Conservation (phyloP, 2,888 invertebrate genomes). For the Noctua janthe region DNA sequence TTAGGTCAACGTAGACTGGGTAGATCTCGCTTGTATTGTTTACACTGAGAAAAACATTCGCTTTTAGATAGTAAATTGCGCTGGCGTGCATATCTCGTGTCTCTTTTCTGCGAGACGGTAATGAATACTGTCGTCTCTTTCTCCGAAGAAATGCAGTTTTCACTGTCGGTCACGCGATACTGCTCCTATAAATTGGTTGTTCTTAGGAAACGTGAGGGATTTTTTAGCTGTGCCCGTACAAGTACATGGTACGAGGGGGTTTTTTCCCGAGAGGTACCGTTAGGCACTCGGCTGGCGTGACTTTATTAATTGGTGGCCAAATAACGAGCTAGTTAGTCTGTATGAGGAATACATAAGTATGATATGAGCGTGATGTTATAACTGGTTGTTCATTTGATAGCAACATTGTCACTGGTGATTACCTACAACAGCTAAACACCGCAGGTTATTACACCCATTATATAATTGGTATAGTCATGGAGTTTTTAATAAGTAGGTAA, state of each 20-base stretch:
- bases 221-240: conserved; percentile 54
- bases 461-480: too few relatives aligned
- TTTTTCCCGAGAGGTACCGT: conserved; percentile 57
- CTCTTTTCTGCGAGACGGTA: conserved; percentile 57
- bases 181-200: conserved; percentile 68
- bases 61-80: conserved; percentile 70
- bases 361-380: background rate
- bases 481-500: background rate
- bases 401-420: background rate
- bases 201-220: conserved; percentile 60
- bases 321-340: conserved; percentile 19
- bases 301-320: conserved; percentile 44
- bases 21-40: conserved; percentile 65
- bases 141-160: conserved; percentile 80
- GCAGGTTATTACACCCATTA: background rate
- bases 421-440: background rate
- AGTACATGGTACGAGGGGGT: conserved; percentile 23
- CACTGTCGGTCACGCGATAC: conserved; percentile 78
- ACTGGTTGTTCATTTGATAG: background rate
- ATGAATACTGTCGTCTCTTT: conserved; percentile 66
- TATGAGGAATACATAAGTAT: background rate
- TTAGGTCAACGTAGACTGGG: conserved; percentile 62
- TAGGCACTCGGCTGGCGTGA: conserved; percentile 38
- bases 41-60: conserved; percentile 71
- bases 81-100: conserved; percentile 62